These are phyloP conservation scores for Ptilorrhoa leucosticta DNA, from an alignment of 2,113 vertebrate species.

Conservation along the genomic window DNA sequence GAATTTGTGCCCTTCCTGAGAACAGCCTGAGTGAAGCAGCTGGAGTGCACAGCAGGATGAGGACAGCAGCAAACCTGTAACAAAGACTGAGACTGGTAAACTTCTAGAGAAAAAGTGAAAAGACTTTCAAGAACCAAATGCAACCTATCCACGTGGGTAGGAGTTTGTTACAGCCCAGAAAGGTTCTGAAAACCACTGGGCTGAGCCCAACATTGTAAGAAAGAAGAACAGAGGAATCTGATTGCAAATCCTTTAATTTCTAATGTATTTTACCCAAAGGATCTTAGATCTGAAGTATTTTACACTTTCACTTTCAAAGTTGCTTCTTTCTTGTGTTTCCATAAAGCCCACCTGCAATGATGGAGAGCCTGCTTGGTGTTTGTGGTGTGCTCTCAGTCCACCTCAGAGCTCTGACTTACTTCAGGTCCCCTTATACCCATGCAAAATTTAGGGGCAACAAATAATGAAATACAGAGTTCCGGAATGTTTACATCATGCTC, in stretches of 20 bases:
- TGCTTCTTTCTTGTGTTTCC: background rate
- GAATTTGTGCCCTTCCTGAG: background rate
- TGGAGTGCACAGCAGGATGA: background rate
- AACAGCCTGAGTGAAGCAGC: background rate
- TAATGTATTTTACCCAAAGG: background rate
- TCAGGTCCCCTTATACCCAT: background rate
- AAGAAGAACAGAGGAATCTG: background rate
- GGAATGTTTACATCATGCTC: background rate
- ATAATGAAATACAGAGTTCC: background rate
- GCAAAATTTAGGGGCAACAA: background rate
- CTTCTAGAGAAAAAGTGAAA: background rate
- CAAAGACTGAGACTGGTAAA: background rate
- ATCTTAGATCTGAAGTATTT: background rate
- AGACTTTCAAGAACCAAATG: background rate
- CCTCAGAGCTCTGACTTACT: background rate
- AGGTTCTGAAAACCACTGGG: background rate
- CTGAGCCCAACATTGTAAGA: background rate
- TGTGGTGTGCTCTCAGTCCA: background rate
- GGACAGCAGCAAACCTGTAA: background rate
- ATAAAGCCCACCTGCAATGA: background rate
- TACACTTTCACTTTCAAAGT: background rate
- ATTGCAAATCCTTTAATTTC: background rate
- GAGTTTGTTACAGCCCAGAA: background rate
- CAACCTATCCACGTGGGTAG: too few species aligned
- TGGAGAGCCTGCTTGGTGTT: background rate